Evolutionary conservation across 2,797 vertebrate genomes (phyloP).

Genomic region (Lateolabrax maculatus): DNA sequence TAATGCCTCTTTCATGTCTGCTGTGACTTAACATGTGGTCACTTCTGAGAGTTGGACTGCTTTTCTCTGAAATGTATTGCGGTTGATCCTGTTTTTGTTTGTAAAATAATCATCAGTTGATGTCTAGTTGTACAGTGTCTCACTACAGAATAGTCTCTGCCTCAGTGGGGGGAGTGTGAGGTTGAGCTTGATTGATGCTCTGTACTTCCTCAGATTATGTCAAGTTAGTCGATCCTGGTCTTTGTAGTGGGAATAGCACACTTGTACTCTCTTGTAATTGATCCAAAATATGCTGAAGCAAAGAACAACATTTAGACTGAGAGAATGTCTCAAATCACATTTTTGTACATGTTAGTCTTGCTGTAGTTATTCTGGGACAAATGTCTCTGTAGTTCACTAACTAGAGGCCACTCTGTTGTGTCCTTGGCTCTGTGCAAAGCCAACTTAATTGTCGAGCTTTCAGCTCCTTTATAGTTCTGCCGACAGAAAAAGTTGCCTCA

Average conservation of each 20-base stretch:
- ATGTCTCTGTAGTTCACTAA: slow-evolving; percentile 25
- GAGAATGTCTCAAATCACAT: slow-evolving; percentile 26
- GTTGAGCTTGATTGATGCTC: slow-evolving; percentile 14
- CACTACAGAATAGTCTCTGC: slow-evolving; percentile 10
- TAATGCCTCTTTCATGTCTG: slow-evolving; percentile 23
- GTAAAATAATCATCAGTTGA: slow-evolving; percentile 24
- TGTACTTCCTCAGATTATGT: slow-evolving; percentile 11
- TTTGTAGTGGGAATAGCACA: slow-evolving; percentile 40
- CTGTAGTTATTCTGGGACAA: slow-evolving; percentile 37
- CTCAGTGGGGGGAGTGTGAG: slow-evolving; percentile 7
- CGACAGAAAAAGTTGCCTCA: slow-evolving; percentile 35
- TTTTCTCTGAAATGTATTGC: slow-evolving; percentile 28
- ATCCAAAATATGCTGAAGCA: slow-evolving; percentile 30
- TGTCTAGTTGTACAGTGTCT: slow-evolving; percentile 10
- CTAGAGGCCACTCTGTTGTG: slow-evolving; percentile 30
- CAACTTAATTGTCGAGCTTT: slow-evolving; percentile 34
- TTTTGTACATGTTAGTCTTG: slow-evolving; percentile 46
- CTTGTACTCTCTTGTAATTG: slow-evolving; percentile 14
- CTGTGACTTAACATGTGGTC: slow-evolving; percentile 29
- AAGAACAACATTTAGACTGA: slow-evolving; percentile 18
- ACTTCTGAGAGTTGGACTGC: slow-evolving; percentile 16
- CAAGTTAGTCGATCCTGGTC: slow-evolving; percentile 18
- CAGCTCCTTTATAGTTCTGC: slow-evolving; percentile 26
- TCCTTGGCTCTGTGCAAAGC: slow-evolving; percentile 20
- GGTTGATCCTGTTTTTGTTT: slow-evolving; percentile 23